Conservation (phyloP, 2,113 vertebrate genomes). For the Zingel zingel region DNA sequence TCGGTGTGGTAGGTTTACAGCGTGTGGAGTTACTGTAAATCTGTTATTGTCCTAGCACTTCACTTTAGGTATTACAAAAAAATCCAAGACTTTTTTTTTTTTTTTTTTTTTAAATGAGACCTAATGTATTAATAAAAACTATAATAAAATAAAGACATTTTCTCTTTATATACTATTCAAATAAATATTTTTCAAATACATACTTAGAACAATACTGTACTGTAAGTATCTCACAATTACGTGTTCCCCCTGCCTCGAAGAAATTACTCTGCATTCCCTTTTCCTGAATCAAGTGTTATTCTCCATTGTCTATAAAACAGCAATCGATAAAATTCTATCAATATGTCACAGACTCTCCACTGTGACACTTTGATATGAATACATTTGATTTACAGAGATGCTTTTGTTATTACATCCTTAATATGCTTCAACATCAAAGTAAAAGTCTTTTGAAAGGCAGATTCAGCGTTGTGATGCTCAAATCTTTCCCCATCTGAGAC, state of each 20-base stretch:
- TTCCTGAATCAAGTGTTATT: conserved; percentile 41
- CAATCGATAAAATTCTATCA: conserved; percentile 47
- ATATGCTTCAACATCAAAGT: conserved; percentile 18
- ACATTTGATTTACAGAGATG: conserved; percentile 49
- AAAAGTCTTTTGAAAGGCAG: conserved; percentile 29
- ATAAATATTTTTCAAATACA: conserved; percentile 76
- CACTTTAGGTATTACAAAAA: conserved; percentile 66
- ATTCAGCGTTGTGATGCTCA: conserved; percentile 9
- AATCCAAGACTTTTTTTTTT: conserved; percentile 50
- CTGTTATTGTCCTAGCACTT: conserved; percentile 28
- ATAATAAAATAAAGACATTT: conserved; percentile 80
- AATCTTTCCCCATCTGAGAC: neutral
- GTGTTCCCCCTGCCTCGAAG: conserved; percentile 56
- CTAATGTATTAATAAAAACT: conserved; percentile 67
- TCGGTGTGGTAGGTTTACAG: conserved; percentile 17
- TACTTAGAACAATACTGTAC: conserved; percentile 66
- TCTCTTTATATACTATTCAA: conserved; percentile 65
- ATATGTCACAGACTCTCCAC: conserved; percentile 61
- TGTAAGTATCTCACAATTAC: conserved; percentile 55
- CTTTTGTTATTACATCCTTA: neutral
- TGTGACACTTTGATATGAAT: conserved; percentile 57
- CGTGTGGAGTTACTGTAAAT: conserved; percentile 21
- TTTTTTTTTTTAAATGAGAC: too few species aligned
- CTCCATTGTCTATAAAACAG: conserved; percentile 59
- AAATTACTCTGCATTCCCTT: conserved; percentile 43